phyloP scores from a whole-genome alignment of 92 coral and sea anemone genomes.

The Nematostella vectensis region DNA sequence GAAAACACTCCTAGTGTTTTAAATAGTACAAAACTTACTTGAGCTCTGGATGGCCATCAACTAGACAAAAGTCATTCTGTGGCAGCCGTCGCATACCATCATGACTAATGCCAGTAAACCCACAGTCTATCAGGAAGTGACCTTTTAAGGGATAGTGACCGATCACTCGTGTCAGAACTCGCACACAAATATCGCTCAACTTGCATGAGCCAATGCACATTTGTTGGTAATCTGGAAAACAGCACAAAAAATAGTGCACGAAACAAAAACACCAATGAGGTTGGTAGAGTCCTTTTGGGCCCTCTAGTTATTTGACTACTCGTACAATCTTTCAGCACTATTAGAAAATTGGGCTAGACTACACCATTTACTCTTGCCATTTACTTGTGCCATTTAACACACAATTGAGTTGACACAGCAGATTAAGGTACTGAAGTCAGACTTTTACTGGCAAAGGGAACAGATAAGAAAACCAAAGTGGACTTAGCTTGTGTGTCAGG shows the following conservation, averaged over 20 bases:
- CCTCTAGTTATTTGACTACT: no score
- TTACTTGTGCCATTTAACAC: no score
- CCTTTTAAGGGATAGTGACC: conserved; percentile 70
- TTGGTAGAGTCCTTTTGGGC: no score
- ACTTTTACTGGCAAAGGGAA: no score
- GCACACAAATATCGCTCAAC: conserved; percentile 63
- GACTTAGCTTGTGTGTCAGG: no score
- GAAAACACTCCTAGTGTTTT: no score
- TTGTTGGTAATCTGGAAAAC: conserved; percentile 63
- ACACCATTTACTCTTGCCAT: no score
- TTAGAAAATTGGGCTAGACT: background rate
- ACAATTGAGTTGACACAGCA: no score
- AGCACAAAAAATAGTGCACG: no score
- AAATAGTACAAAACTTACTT: conserved; percentile 65
- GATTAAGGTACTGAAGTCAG: no score
- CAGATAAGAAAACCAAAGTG: no score
- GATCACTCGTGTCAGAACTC: conserved; percentile 79
- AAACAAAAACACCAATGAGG: background rate
- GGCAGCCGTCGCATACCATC: conserved; percentile 71
- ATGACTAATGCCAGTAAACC: conserved; percentile 77
- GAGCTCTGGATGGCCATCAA: conserved; percentile 88
- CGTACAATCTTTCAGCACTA: background rate
- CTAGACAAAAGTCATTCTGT: conserved; percentile 47
- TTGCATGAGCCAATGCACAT: conserved; percentile 63
- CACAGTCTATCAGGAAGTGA: conserved; percentile 83